Evolutionary conservation across 2,797 vertebrate genomes (phyloP).

Genomic region (Allobates femoralis): DNA sequence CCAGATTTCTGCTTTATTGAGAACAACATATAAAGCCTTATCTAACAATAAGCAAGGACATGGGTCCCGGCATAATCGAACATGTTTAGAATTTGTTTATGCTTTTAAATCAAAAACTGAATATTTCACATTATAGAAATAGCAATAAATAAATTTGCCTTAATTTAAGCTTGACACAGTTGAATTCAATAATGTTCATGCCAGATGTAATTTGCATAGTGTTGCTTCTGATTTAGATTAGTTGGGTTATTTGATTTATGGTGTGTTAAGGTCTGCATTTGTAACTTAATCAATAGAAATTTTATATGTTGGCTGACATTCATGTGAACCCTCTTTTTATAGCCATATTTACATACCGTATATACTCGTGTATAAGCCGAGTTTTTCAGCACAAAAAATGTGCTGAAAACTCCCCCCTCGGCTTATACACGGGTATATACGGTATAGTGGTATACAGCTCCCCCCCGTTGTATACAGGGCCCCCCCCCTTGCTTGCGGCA

Average conservation of each 20-base stretch:
- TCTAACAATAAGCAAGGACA: not conserved
- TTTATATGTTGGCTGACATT: slow-evolving; percentile 36
- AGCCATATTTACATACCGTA: not conserved
- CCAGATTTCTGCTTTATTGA: not conserved
- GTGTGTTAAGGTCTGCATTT: slow-evolving; percentile 33
- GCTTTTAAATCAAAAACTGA: not conserved
- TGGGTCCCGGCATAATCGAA: not conserved
- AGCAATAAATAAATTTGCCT: not conserved
- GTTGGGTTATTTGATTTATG: slow-evolving; percentile 48
- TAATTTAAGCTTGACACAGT: slow-evolving; percentile 8
- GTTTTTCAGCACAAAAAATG: no score
- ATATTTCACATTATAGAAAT: not conserved
- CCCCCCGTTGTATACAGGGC: no score
- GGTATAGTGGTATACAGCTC: no score
- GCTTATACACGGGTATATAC: no score
- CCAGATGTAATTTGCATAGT: slow-evolving; percentile 38
- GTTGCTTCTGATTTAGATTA: slow-evolving; percentile 39
- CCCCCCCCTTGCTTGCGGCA: no score
- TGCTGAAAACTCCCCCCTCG: no score
- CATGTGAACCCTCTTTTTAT: slow-evolving; percentile 15
- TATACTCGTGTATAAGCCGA: no score
- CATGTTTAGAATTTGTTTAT: not conserved
- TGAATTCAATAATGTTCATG: slow-evolving; percentile 33
- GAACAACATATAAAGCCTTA: not conserved
- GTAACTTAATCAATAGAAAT: slow-evolving; percentile 25